Evolutionary conservation across 2,888 invertebrate genomes (phyloP).

Genomic region (Stenodema calcarata): DNA sequence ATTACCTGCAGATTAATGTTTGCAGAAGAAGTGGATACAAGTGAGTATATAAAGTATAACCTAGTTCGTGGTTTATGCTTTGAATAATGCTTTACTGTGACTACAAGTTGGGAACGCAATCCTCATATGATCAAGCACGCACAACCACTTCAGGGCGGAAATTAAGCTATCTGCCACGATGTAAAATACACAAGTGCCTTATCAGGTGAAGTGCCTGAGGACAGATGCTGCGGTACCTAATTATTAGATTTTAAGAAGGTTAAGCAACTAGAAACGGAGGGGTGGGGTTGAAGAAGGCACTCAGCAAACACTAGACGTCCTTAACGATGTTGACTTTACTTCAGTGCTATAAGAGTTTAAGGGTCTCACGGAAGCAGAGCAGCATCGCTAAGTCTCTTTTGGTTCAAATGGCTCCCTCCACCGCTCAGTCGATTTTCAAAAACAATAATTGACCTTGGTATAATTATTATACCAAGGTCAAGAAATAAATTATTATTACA

Average conservation of each 20-base stretch:
- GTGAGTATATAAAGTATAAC: no score
- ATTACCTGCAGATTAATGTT: no score
- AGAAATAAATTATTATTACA: no score
- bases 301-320: conserved; percentile 9
- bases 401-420: neutral
- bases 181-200: neutral
- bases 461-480: no score
- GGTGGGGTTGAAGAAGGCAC: neutral
- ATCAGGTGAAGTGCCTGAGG: neutral
- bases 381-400: conserved; percentile 8
- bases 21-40: no score
- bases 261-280: neutral
- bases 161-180: neutral
- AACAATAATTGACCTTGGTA: neutral
- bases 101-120: no score
- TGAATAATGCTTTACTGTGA: no score
- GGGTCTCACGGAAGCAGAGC: neutral
- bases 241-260: neutral
- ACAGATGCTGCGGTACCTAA: neutral
- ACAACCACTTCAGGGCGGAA: neutral
- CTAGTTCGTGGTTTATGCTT: no score
- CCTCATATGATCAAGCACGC: neutral
- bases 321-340: conserved; percentile 24
- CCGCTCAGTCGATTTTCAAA: neutral
- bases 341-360: conserved; percentile 7